phyloP scores from a whole-genome alignment of 64 coral and sea anemone genomes.

The Porites australiensis region DNA sequence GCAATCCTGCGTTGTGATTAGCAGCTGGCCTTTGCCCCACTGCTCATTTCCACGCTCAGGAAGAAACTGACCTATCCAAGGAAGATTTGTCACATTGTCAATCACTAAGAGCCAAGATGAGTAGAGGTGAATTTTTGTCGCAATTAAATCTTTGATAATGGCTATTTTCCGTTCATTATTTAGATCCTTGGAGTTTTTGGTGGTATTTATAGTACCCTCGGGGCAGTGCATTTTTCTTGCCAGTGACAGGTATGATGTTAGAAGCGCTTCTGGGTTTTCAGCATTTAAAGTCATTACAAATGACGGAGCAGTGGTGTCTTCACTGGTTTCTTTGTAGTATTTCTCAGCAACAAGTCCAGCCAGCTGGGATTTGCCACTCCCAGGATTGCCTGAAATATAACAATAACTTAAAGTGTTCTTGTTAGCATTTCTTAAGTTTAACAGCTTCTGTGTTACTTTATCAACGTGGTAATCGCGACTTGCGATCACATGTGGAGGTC shows the following conservation, averaged over 20 bases:
- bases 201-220: neutral
- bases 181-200: neutral
- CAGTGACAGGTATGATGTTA: neutral
- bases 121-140: neutral
- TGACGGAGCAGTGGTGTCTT: neutral
- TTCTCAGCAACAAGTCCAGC: neutral
- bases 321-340: neutral
- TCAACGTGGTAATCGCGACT: neutral
- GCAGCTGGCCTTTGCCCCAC: slow-evolving; percentile 51
- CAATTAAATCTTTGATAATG: neutral
- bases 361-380: slow-evolving; percentile 30
- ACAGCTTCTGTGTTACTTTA: neutral
- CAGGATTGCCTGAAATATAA: slow-evolving; percentile 30
- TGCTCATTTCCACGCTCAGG: slow-evolving; percentile 19
- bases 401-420: neutral
- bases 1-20: slow-evolving; percentile 58
- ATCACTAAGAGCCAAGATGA: slow-evolving; percentile 23
- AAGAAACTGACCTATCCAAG: neutral
- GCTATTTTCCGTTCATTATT: neutral
- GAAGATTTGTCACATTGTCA: slow-evolving; percentile 32
- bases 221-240: neutral
- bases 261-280: neutral
- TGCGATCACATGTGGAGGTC: neutral
- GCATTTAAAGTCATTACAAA: slow-evolving; percentile 43
- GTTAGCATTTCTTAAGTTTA: neutral